These are phyloP conservation scores for Acyrthosiphon pisum DNA, from an alignment of 1,140 invertebrate genomes.

Conservation along the genomic window DNA sequence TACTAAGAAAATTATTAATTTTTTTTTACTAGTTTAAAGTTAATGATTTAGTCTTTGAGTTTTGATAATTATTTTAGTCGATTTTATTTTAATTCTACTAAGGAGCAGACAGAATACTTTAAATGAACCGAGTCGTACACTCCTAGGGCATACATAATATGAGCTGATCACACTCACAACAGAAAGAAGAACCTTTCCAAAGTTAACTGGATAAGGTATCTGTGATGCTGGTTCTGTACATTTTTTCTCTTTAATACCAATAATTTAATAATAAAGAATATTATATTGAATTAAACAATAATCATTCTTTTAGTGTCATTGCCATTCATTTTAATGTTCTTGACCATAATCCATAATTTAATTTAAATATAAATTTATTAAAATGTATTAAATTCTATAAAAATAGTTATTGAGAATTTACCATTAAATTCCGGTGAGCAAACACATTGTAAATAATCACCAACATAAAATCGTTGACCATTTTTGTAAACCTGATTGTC, in stretches of 20 bases:
- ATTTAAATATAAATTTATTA: not conserved
- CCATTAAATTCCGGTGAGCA: slow-evolving; percentile 44
- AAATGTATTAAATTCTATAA: not conserved
- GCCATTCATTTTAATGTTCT: not conserved
- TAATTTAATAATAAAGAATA: not conserved
- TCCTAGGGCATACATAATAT: not conserved
- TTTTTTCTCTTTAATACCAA: not conserved
- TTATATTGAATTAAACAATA: not conserved
- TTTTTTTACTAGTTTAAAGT: not conserved
- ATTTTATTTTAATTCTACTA: not conserved
- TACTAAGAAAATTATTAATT: not conserved
- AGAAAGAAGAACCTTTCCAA: no score
- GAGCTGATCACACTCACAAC: not conserved
- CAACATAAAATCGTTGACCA: slow-evolving; percentile 31
- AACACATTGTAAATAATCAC: slow-evolving; percentile 15
- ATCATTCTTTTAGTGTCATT: not conserved
- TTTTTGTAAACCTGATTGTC: slow-evolving; percentile 23
- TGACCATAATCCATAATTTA: not conserved
- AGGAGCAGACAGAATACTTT: not conserved
- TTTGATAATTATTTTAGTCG: not conserved
- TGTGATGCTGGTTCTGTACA: no score
- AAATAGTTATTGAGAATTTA: not conserved
- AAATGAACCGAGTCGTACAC: not conserved
- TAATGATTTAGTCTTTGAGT: not conserved
- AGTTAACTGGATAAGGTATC: not conserved